Conservation (phyloP, 2,797 vertebrate genomes). For the Macropus fuliginosus region DNA sequence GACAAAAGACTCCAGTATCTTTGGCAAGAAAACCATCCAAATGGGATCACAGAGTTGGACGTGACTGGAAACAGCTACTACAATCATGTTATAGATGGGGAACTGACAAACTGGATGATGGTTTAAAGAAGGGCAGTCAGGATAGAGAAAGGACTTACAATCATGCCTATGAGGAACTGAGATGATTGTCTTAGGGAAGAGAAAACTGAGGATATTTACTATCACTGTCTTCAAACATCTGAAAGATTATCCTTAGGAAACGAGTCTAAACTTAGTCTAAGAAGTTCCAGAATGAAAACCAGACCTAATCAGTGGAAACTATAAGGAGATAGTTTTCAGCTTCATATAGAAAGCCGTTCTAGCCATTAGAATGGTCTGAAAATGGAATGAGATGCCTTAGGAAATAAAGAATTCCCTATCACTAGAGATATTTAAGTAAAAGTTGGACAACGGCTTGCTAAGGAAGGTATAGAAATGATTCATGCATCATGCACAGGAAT, state of each 20-base stretch:
- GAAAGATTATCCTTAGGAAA: neutral
- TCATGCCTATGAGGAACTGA: neutral
- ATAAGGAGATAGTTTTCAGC: neutral
- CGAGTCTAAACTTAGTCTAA: neutral
- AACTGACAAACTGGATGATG: neutral
- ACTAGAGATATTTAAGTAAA: neutral
- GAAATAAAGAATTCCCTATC: neutral
- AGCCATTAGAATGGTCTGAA: neutral
- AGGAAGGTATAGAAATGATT: neutral
- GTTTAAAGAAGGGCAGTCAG: neutral
- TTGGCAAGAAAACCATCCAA: neutral
- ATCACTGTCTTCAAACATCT: neutral
- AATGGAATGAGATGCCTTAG: neutral
- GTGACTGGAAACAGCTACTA: neutral
- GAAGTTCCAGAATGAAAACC: neutral
- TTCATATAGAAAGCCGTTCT: neutral
- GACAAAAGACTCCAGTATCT: neutral
- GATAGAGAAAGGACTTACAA: neutral
- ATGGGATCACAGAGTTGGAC: neutral
- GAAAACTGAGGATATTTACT: neutral
- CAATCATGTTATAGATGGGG: neutral
- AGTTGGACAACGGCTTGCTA: neutral
- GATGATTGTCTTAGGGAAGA: neutral
- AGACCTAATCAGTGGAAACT: neutral
- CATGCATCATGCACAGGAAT: neutral